phyloP scores from a whole-genome alignment of 2,888 invertebrate species.

The Ennomos fuscantarius region DNA sequence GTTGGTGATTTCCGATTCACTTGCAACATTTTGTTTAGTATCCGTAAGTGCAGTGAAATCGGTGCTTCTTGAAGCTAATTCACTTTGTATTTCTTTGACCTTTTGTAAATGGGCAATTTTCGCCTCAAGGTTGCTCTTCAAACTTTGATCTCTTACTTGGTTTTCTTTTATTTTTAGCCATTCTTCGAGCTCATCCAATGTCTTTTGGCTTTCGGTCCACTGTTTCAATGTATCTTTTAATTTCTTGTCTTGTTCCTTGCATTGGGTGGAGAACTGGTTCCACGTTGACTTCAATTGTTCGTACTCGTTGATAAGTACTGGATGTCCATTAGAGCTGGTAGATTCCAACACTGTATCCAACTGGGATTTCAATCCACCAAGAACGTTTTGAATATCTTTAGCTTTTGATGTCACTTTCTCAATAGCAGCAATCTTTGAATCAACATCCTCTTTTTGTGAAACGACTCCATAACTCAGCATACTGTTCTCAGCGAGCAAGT shows the following conservation, averaged over 20 bases:
- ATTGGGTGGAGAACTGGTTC: conserved; percentile 90
- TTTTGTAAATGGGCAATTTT: conserved; percentile 92
- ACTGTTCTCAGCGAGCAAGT: conserved; percentile 91
- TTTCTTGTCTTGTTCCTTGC: conserved; percentile 89
- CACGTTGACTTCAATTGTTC: conserved; percentile 90
- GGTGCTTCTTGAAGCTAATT: conserved; percentile 87
- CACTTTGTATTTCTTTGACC: conserved; percentile 89
- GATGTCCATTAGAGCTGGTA: conserved; percentile 92
- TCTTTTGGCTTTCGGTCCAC: conserved; percentile 92
- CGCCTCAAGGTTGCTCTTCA: conserved; percentile 93
- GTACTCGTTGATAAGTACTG: conserved; percentile 88
- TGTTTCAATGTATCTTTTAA: conserved; percentile 91
- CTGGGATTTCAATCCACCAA: conserved; percentile 89
- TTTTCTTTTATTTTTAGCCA: conserved; percentile 95
- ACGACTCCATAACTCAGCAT: conserved; percentile 91
- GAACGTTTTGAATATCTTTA: conserved; percentile 89
- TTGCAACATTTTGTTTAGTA: conserved; percentile 89
- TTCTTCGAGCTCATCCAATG: conserved; percentile 90
- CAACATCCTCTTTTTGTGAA: conserved; percentile 91
- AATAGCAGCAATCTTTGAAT: conserved; percentile 89
- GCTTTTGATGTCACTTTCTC: conserved; percentile 91
- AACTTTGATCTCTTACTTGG: conserved; percentile 94
- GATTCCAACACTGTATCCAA: conserved; percentile 90
- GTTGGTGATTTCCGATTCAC: conserved; percentile 89
- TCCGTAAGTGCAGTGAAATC: conserved; percentile 89